Conservation (phyloP, 2,797 vertebrate species). For the Onychomys arenicola region DNA sequence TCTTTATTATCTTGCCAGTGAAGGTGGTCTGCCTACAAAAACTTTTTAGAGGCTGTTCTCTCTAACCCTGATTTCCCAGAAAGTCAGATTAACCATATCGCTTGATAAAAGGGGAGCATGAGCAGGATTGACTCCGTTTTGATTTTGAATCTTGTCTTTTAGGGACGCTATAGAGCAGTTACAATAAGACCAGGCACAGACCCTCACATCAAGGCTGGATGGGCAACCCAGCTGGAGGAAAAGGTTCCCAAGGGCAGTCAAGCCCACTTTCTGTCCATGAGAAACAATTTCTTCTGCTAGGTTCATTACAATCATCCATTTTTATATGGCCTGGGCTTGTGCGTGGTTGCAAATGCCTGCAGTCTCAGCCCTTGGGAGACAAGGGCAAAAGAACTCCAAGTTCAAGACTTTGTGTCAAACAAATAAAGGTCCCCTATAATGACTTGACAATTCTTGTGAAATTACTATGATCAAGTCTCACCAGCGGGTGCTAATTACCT, state of each 20-base stretch:
- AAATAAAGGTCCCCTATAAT: neutral
- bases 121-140: neutral
- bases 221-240: too few species aligned
- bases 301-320: too few species aligned
- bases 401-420: neutral
- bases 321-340: neutral
- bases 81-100: neutral
- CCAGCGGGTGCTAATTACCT: neutral
- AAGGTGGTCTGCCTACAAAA: neutral
- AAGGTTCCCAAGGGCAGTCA: too few species aligned
- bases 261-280: too few species aligned
- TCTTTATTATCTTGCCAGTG: neutral
- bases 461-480: neutral
- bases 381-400: neutral
- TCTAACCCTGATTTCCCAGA: neutral
- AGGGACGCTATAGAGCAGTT: neutral
- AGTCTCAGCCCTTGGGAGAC: neutral
- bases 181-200: too few species aligned
- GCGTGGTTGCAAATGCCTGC: neutral
- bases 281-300: too few species aligned
- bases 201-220: too few species aligned
- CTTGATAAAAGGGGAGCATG: neutral
- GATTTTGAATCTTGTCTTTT: neutral
- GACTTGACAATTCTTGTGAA: neutral
- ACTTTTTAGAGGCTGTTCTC: neutral